Base-by-base conservation (phyloP, 2,888 invertebrate species). In the Ceramica pisi region DNA sequence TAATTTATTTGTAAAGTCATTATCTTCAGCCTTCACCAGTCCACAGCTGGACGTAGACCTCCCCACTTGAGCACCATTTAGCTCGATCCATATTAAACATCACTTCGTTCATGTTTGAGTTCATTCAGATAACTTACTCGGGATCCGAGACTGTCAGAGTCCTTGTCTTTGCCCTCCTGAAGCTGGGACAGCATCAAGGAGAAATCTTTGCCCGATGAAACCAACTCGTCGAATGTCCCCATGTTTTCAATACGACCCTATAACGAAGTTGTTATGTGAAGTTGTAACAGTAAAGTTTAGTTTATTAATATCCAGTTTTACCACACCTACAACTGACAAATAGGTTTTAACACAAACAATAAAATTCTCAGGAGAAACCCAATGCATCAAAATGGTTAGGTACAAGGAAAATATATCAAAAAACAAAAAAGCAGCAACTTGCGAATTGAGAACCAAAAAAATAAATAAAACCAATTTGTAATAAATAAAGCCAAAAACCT, bases 191-290 rank as follows among this genome's bases (percentile, higher is more conserved):
- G 88, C 88, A 97, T 87, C 91, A 96, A 94, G 0, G 97, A 94
- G 73, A 97, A 97, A 62, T 97, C 96, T 90, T 97, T 94, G 1
- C 97, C 97, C 1, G 96, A 95, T 10, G 94, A 90, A 19, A 96
- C 94, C 14, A 97, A 88, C 67, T 97, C 97, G 10, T 96, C 92
- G 75, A 96, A 97, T 0, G 96, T 96, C 3, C 97, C 97, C 91
- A 97, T 96, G 38, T 96, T 96, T 89, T 96, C 96, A 51, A 97
- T 92, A 48, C 88, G 90, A 8, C 97, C 97, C 96, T 97, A 88
- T 50, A 81, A 75, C 2, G 12, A 63, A n/a, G n/a, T n/a, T n/a
- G n/a, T n/a, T n/a, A n/a, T n/a, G n/a, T n/a, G n/a, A n/a, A n/a
- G n/a, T n/a, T n/a, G n/a, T n/a, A n/a, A n/a, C n/a, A n/a, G n/a